Base-by-base conservation (phyloP, 2,888 invertebrate species). In the Sphinx pinastri region DNA sequence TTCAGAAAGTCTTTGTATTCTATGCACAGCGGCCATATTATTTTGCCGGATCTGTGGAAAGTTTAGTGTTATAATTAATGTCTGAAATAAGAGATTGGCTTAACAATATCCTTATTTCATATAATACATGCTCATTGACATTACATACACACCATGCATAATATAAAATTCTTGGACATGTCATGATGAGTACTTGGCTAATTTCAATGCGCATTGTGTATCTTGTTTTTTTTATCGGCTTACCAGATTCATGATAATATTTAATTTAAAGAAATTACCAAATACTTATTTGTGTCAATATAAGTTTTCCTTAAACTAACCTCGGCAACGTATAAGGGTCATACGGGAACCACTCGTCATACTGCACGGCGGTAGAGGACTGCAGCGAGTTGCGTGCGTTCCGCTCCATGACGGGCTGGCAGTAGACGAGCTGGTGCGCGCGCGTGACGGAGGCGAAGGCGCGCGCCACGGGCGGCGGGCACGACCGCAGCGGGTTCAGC, bases 341-440 rank as follows among this genome's bases (percentile, higher is more conserved):
- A 84, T 98, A 99, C 0, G 99, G 99, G 86, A 98, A 99, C 93
- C 97, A 98, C 71, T 96, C 95, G 1, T 96, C 92, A 68, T 95
- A 95, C 13, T 94, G 88, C n/a, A 87, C 83, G n/a, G 87, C 88
- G 3, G 87, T 73, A 77, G 89, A 10, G 74, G 91, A 69, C 81
- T 91, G 92, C 14, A 95, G 81, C 54, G 94, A 93, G 55, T 92
- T 88, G 2, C 97, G 93, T 0, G 95, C 88, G 90, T 99, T 99
- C 79, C 96, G 96, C 87, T 99, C 98, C 55, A 99, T 96, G 66
- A 99, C 95, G 0, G 98, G 95, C 86, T 98, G 97, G 88, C 99
- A 99, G 90, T 99, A 99, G 0, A 97, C 98, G 69, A 99, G 94
- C 84, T 99, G 99, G 86, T 98, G 97, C 12, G 96, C 95, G 68